These are phyloP conservation scores for Rhagonycha lutea DNA, from an alignment of 2,888 invertebrate species.

Conservation along the genomic window DNA sequence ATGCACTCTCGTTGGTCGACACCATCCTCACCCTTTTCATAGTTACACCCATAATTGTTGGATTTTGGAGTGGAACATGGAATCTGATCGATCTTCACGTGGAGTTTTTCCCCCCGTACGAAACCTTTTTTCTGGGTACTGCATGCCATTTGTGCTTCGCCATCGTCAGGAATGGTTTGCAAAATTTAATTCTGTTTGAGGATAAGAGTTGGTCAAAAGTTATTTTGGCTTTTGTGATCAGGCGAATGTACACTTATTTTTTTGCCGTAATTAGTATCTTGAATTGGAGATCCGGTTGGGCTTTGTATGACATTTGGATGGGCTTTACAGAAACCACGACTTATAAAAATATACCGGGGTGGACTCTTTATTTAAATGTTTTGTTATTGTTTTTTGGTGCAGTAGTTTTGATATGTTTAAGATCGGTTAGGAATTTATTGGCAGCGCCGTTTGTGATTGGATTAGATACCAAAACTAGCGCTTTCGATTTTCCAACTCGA, in stretches of 20 bases:
- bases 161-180: slow-evolving; percentile 56
- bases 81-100: slow-evolving; percentile 55
- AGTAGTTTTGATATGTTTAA: slow-evolving; percentile 41
- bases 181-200: slow-evolving; percentile 40
- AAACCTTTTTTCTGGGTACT: slow-evolving; percentile 59
- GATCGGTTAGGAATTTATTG: slow-evolving; percentile 59
- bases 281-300: slow-evolving; percentile 62
- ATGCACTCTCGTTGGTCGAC: slow-evolving; percentile 50
- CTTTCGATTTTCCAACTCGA: slow-evolving; percentile 64
- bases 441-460: slow-evolving; percentile 63
- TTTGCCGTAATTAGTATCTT: slow-evolving; percentile 58
- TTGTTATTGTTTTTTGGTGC: not conserved
- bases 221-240: slow-evolving; percentile 23
- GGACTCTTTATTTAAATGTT: slow-evolving; percentile 15
- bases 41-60: slow-evolving; percentile 58
- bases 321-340: slow-evolving; percentile 4
- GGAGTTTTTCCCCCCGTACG: slow-evolving; percentile 58
- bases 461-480: slow-evolving; percentile 61
- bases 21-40: slow-evolving; percentile 53
- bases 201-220: not conserved
- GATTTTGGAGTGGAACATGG: slow-evolving; percentile 63
- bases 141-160: slow-evolving; percentile 62
- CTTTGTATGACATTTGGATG: slow-evolving; percentile 46
- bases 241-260: slow-evolving; percentile 55
- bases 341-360: slow-evolving; percentile 18